Evolutionary conservation across 1,140 invertebrate species (phyloP).

Genomic region (Microplitis demolitor): DNA sequence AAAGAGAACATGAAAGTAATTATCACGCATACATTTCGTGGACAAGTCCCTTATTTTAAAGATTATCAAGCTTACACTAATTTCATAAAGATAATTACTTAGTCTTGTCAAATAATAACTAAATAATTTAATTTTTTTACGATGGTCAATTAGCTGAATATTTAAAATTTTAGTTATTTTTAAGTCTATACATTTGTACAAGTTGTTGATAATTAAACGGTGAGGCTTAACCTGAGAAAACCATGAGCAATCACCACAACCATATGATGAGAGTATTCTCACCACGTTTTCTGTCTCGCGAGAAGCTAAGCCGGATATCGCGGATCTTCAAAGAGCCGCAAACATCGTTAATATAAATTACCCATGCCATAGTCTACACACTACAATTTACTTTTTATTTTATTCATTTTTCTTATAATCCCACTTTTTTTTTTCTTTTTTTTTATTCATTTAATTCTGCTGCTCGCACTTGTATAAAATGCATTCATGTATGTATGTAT

Average conservation of each 20-base stretch:
- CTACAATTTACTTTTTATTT: slow-evolving; percentile 1
- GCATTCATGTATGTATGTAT: no score
- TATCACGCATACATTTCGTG: no score
- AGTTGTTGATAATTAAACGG: not conserved
- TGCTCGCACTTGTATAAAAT: no score
- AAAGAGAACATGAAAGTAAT: no score
- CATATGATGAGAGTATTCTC: slow-evolving; percentile 57
- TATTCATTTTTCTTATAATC: not conserved
- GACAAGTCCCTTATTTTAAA: no score
- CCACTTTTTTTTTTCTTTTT: not conserved
- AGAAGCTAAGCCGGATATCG: slow-evolving; percentile 29
- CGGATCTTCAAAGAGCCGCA: slow-evolving; percentile 43
- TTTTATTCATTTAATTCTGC: not conserved
- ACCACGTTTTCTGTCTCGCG: slow-evolving; percentile 40
- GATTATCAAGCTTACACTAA: no score
- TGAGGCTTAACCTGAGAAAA: not conserved
- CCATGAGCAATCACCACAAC: slow-evolving; percentile 35
- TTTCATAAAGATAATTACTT: no score
- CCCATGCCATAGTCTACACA: slow-evolving; percentile 25
- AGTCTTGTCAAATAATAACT: no score
- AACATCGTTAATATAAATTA: slow-evolving; percentile 49
- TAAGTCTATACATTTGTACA: no score
- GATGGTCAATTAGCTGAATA: no score
- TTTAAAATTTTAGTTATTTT: no score
- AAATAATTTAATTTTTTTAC: no score